A percentile compares a stretch with the other conserved stretches of the same genome.
These are phyloP conservation scores for Amiota minor DNA, from an alignment of 2,888 invertebrate genomes.

Conservation along the genomic window DNA sequence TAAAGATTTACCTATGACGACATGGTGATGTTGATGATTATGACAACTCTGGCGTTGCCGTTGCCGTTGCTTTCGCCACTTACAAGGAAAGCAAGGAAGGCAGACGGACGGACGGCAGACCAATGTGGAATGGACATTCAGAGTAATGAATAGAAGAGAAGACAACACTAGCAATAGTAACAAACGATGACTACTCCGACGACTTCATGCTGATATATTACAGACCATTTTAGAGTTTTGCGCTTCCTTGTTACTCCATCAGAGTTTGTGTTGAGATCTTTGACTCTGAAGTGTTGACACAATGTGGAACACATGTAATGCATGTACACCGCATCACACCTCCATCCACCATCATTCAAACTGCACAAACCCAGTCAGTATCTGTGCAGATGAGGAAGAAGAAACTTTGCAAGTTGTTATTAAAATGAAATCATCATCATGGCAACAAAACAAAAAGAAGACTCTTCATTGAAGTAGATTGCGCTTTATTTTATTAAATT, in stretches of 20 bases:
- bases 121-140: not conserved
- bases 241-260: conserved; percentile 71
- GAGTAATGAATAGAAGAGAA: not conserved
- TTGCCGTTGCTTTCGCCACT: not conserved
- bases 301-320: conserved; percentile 41
- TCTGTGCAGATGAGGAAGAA: conserved; percentile 13
- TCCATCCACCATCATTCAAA: not conserved
- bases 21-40: conserved; percentile 20
- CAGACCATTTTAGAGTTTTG: conserved; percentile 69
- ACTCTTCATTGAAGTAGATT: conserved; percentile 37
- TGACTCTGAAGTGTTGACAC: conserved; percentile 56
- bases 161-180: not conserved
- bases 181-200: conserved; percentile 36
- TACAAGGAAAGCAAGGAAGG: not conserved
- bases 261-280: conserved; percentile 44
- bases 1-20: conserved; percentile 57
- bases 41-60: not conserved
- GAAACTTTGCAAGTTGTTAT: conserved; percentile 58
- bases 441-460: conserved; percentile 14
- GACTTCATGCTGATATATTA: conserved; percentile 70
- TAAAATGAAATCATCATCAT: conserved; percentile 71
- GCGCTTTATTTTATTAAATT: conserved; percentile 55
- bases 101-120: not conserved
- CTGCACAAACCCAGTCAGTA: too few species aligned
- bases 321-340: conserved; percentile 28